Evolutionary conservation across 2,888 invertebrate genomes (phyloP), one percentile per base, ranked within the genome.

Genomic region (Baronia brevicornis): DNA sequence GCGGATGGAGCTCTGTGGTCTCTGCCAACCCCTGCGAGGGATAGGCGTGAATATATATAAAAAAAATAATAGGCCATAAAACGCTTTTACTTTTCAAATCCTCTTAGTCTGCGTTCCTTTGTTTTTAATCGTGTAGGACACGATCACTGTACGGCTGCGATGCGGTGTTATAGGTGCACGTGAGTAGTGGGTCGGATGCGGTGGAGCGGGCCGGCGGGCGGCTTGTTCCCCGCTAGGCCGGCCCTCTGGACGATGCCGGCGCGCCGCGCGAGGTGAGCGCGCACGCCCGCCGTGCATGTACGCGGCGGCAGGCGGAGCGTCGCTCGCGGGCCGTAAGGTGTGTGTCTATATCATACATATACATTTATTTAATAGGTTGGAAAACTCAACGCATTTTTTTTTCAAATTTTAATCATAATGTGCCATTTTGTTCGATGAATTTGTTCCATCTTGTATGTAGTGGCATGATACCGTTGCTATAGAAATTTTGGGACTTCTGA

Each of bases 251-350:
- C 45, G 47, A 51, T 47, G 53, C 24, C 41, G 47, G 64, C 66
- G 47, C 34, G 35, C 34, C 44, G 48, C 53, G 56, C 50, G 44
- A 44, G 51, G 47, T 57, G 55, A 55, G 68, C 43, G 44, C 58
- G 67, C 66, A 64, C 75, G 75, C 61, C 72, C 69, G 69, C 80
- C 72, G 80, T 79, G 82, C 60, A 94, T 94, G 94, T 94, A 94
- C 88, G 94, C 94, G 67, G 94, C 94, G 69, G 94, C 94, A 69
- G 94, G 94, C 71, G 94, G 93, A 74, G 93, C 93, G 64, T 92
- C 92, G 65, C 87, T 94, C 79, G 93, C 94, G 71, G 92, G 91
- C 84, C 90, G 93, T 64, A 91, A 91, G 84, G 91, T 91, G 49
- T 5, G 40, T 33, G 38, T 28, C 20, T 26, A 33, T 40, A 40